Conservation (phyloP, 2,797 vertebrate genomes). For the Acanthopagrus latus region DNA sequence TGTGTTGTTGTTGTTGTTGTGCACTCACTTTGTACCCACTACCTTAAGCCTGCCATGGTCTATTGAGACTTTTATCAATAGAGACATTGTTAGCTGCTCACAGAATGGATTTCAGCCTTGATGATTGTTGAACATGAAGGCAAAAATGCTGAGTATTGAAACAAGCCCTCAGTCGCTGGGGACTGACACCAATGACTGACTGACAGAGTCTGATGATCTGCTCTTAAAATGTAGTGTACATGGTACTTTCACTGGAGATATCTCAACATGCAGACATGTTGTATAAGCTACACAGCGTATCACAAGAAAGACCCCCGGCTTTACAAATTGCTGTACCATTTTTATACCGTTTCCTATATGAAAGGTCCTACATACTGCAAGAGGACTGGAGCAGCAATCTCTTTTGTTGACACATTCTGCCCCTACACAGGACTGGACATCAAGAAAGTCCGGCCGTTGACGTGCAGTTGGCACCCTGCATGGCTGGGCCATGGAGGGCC, state of each 20-base stretch:
- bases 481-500: too few species aligned
- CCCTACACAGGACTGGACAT: background rate
- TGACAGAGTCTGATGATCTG: too few species aligned
- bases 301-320: background rate
- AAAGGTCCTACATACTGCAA: background rate
- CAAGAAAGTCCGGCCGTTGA: too few species aligned
- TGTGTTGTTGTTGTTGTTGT: too few species aligned
- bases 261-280: background rate
- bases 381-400: conserved; percentile 3
- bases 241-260: background rate
- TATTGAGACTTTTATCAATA: conserved; percentile 10
- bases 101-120: conserved; percentile 5
- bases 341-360: background rate
- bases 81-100: background rate
- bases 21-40: background rate
- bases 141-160: too few species aligned
- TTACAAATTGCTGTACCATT: background rate
- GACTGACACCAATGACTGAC: background rate
- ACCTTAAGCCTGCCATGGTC: background rate
- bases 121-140: background rate
- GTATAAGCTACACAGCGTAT: background rate
- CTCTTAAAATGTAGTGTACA: background rate
- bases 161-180: background rate
- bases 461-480: too few species aligned
- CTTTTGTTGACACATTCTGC: background rate